These are phyloP conservation scores for Drosophila kuntzei DNA, from an alignment of 2,888 invertebrate genomes.

Conservation along the genomic window DNA sequence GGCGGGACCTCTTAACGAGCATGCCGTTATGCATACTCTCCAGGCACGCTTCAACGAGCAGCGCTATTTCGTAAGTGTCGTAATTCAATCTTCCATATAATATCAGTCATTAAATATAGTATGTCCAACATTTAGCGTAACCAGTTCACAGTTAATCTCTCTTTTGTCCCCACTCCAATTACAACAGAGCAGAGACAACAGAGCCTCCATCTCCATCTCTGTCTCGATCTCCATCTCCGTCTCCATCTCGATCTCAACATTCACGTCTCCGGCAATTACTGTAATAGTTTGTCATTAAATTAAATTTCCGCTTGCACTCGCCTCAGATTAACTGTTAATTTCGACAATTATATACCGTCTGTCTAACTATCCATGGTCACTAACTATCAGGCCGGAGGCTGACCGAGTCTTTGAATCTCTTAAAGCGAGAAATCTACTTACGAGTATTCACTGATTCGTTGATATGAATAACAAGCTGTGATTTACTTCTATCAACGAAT, in stretches of 20 bases:
- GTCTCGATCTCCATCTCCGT: slow-evolving; percentile 10
- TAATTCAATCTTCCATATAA: slow-evolving; percentile 5
- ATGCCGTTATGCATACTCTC: slow-evolving; percentile 95
- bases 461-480: slow-evolving; percentile 13
- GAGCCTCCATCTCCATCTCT: slow-evolving; percentile 14
- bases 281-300: slow-evolving; percentile 71
- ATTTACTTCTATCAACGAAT: slow-evolving; percentile 1
- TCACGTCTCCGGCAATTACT: slow-evolving; percentile 47
- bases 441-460: not conserved
- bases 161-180: slow-evolving; percentile 20
- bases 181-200: slow-evolving; percentile 6
- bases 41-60: slow-evolving; percentile 95
- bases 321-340: slow-evolving; percentile 71
- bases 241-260: slow-evolving; percentile 1
- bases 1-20: slow-evolving; percentile 96
- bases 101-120: slow-evolving; percentile 9
- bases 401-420: slow-evolving; percentile 6
- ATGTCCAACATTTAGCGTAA: slow-evolving; percentile 23
- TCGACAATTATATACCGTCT: slow-evolving; percentile 57
- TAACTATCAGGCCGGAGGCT: slow-evolving; percentile 2
- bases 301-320: slow-evolving; percentile 58
- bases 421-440: not conserved
- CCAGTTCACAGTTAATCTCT: slow-evolving; percentile 39
- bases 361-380: slow-evolving; percentile 2
- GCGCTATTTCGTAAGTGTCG: slow-evolving; percentile 92